Base-by-base conservation (phyloP, 2,113 vertebrate species). In the Fulmarus glacialis region DNA sequence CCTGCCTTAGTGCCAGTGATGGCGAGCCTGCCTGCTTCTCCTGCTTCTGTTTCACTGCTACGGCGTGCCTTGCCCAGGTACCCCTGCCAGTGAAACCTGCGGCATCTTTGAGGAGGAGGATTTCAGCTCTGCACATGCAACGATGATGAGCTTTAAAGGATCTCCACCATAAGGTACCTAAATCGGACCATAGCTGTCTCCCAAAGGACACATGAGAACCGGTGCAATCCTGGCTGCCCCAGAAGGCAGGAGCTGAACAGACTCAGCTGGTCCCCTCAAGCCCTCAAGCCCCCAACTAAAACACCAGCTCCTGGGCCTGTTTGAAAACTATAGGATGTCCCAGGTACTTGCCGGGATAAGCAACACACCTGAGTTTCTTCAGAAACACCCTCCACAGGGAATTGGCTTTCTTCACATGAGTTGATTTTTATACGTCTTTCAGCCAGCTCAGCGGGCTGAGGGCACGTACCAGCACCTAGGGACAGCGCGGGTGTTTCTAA, bases 21-120 rank as follows among this genome's bases (percentile, higher is more conserved):
- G 22, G 30, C 60, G 30, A 85, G 3, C 29, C 6, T 60, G 62
- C 73, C 14, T 2, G 0, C 43, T 78, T 77, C 16, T 17, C 5
- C 12, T 34, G 30, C 52, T 63, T 68, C 71, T 74, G 6, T 24
- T 82, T 30, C 66, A 4, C 38, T 60, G 47, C 43, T 18, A 0
- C 3, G 8, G 5, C 3, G 0, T 1, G 8, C 36, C 55, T 23
- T 53, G 32, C 23, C 36, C 2, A 3, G 15, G 7, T 34, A 64
- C 24, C 42, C 70, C 7, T 6, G 21, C 2, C 15, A 42, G 29
- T 10, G n/a, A 60, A 77, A 38, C 22, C 8, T 6, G 1, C 12
- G 14, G 5, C 11, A 6, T 22, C 32, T 52, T 16, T 32, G 47
- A 52, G 27, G 9, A 23, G 19, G 3, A 45, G 34, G 12, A 2